Percentiles rank a stretch among this genome's conserved stretches.
Evolutionary conservation across 2,888 invertebrate species (phyloP).

Genomic region (Acrobeloides nanus): DNA sequence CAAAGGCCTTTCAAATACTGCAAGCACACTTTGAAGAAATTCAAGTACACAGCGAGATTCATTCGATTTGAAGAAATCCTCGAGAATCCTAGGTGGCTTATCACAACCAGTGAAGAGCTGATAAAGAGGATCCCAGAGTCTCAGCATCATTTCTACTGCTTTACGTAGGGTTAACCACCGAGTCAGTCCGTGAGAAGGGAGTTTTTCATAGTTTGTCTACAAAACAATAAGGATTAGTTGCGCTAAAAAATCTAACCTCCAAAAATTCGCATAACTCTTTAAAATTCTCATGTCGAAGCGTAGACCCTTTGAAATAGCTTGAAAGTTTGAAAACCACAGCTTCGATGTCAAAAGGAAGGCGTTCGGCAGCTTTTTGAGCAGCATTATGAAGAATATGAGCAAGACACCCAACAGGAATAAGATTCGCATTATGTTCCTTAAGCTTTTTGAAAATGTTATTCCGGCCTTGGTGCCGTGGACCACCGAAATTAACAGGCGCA

Average conservation of each 20-base stretch:
- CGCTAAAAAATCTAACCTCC: constrained; percentile 2
- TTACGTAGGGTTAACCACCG: too few species aligned
- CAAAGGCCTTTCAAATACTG: too few species aligned
- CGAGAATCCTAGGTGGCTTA: too few species aligned
- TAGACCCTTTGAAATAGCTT: background rate
- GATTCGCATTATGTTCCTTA: background rate
- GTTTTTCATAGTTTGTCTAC: too few species aligned
- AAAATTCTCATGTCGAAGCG: background rate
- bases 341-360: background rate
- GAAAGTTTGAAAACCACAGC: constrained; percentile 1
- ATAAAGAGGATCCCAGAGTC: too few species aligned
- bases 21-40: too few species aligned
- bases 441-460: constrained; percentile 3
- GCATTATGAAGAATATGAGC: background rate
- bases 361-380: background rate
- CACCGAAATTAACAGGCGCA: background rate
- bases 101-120: too few species aligned
- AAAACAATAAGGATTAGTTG: too few species aligned
- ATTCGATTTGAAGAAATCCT: too few species aligned
- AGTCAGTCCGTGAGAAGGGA: too few species aligned
- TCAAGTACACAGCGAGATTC: too few species aligned
- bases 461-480: background rate
- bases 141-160: too few species aligned
- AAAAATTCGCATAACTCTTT: background rate
- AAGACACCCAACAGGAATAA: background rate